A percentile compares a stretch with the other conserved stretches of the same genome.
Evolutionary conservation across 1,140 invertebrate species (phyloP).

Genomic region (Meloidogyne exigua): DNA sequence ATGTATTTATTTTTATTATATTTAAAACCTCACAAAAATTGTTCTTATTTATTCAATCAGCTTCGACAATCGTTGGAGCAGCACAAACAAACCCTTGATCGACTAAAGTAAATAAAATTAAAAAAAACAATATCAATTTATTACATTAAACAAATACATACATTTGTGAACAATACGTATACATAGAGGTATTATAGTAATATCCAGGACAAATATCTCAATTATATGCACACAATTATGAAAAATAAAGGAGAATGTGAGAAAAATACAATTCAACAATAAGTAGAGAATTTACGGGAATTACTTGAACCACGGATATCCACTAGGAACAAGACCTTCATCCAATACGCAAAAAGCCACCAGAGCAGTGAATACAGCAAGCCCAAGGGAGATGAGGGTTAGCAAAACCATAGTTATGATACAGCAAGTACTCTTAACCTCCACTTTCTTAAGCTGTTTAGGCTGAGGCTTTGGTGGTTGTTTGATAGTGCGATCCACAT

Average conservation of each 20-base stretch:
- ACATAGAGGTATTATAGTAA: background rate
- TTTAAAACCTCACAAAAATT: too few relatives aligned
- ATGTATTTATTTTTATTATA: too few relatives aligned
- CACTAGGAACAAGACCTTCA: background rate
- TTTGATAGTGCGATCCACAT: background rate
- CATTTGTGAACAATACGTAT: background rate
- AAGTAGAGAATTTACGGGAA: background rate
- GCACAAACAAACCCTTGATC: too few relatives aligned
- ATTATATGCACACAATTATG: background rate
- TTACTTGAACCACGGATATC: background rate
- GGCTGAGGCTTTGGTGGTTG: background rate
- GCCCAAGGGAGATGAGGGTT: background rate
- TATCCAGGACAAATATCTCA: background rate
- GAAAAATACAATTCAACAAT: background rate
- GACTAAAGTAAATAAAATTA: too few relatives aligned
- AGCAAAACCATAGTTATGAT: background rate
- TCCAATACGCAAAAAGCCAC: background rate
- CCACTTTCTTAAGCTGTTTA: background rate
- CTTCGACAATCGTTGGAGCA: too few relatives aligned
- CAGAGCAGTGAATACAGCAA: background rate
- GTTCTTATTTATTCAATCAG: too few relatives aligned
- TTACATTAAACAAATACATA: background rate
- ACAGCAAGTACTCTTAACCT: background rate
- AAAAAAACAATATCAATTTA: background rate
- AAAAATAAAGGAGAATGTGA: background rate